Conservation (phyloP, 2,113 vertebrate species). For the Gasterosteus aculeatus region DNA sequence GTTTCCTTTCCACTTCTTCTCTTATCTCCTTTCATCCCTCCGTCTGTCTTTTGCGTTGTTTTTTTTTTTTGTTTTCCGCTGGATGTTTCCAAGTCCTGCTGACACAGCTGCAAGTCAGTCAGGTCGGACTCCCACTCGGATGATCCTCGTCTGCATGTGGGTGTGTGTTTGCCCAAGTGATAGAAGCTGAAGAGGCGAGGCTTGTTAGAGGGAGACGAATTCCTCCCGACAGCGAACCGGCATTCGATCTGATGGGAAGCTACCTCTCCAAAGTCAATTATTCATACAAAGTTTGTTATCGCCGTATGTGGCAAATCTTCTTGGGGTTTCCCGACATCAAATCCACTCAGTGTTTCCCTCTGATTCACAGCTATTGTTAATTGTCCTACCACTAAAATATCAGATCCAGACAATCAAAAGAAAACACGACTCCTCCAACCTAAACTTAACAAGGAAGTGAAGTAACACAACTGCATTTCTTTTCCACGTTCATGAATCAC, state of each 20-base stretch:
- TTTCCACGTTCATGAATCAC: constrained; percentile 23
- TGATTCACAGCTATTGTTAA: constrained; percentile 52
- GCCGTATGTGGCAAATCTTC: not conserved
- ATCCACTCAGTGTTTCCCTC: not conserved
- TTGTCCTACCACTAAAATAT: constrained; percentile 28
- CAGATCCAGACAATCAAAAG: constrained; percentile 24
- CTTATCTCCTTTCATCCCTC: constrained; percentile 49
- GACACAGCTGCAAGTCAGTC: constrained; percentile 64
- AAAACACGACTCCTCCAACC: constrained; percentile 23
- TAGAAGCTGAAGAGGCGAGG: constrained; percentile 21
- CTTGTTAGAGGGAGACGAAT: constrained; percentile 25
- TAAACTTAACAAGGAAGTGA: constrained; percentile 29
- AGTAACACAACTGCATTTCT: not conserved
- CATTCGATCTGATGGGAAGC: constrained; percentile 7
- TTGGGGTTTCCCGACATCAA: constrained; percentile 5
- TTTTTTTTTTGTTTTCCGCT: constrained; percentile 9
- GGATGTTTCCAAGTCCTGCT: constrained; percentile 54
- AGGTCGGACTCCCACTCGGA: constrained; percentile 51
- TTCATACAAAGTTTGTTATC: constrained; percentile 4
- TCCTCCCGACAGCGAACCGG: constrained; percentile 9
- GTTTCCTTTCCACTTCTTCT: constrained; percentile 22
- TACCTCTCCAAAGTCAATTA: not conserved
- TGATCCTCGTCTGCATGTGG: constrained; percentile 42
- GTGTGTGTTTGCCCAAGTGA: constrained; percentile 56
- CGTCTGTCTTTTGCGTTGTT: not conserved